Base-by-base conservation (phyloP, 2,113 vertebrate genomes). In the Indri indri region DNA sequence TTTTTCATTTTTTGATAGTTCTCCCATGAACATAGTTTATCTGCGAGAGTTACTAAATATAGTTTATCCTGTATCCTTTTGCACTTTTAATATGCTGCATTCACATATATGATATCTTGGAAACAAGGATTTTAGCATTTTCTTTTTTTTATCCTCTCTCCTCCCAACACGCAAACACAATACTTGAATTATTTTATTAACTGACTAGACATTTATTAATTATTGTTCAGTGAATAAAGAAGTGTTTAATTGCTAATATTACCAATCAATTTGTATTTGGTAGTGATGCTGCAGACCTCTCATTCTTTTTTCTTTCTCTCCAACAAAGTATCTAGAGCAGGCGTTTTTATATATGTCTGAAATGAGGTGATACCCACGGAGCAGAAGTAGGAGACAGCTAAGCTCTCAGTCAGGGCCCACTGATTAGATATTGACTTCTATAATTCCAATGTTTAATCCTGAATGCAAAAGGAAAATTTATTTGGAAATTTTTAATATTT, bases 141-240 rank as follows among this genome's bases (percentile, higher is more conserved):
- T 42, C 16, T 7, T 86, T 32, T 47, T 47, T 47, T 90, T 23
- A 37, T 83, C 65, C 27, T 92, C 20, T 63, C 47, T 66, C 71
- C 1, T 83, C 20, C 22, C 23, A 95, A 5, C 32, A 59, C 37
- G 80, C 8, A 84, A 7, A 91, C 20, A 83, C 37, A 93, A 82
- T 88, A 83, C 2, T n/a, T 94, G 40, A 79, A 85, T 95, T 87
- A 40, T 66, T 42, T 94, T 77, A 88, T 89, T 90, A 92, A 74
- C 25, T 59, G 18, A 92, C 37, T 59, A 80, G 25, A 45, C 5
- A 68, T 27, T 71, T 42, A 54, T 90, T 85, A 63, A n/a, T 88
- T 76, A 57, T 76, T 94, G 3, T 95, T 94, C n/a, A 45, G 3
- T 65, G 34, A 88, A 63, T 52, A 81, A 88, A 65, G n/a, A 65